Percentiles rank a stretch among this genome's conserved stretches.
These are phyloP conservation scores for Smutsia temminckii DNA, from an alignment of 2,797 vertebrate species.

Conservation along the genomic window DNA sequence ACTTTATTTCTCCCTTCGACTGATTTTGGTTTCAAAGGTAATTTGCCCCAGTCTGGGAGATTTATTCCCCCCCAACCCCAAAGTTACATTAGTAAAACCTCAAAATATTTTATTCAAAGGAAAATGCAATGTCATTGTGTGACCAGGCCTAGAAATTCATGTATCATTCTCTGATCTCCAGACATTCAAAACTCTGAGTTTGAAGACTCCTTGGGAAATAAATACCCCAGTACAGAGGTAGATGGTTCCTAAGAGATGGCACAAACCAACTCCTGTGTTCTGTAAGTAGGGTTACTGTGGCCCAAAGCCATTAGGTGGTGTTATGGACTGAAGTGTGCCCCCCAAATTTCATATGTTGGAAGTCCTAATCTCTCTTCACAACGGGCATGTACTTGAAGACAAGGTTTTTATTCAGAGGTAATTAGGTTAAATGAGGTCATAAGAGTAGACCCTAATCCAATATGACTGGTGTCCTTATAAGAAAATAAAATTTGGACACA, in stretches of 20 bases:
- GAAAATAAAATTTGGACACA: background rate
- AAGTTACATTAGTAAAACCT: background rate
- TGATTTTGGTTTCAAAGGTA: no score
- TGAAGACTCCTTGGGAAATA: background rate
- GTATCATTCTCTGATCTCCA: background rate
- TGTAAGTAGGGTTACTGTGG: background rate
- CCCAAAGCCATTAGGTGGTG: background rate
- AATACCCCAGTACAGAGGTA: background rate
- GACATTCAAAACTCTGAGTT: background rate
- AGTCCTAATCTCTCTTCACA: background rate
- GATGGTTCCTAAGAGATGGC: background rate
- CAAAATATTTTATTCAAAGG: background rate
- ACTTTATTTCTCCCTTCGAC: no score
- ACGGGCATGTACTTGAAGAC: background rate
- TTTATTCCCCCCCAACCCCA: no score
- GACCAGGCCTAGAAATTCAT: background rate
- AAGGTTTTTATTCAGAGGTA: background rate
- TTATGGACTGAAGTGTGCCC: background rate
- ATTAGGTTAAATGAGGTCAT: conserved; percentile 9
- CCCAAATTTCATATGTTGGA: background rate
- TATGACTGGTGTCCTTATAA: background rate
- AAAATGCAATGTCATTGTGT: background rate
- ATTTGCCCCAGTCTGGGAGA: no score
- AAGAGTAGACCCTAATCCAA: background rate
- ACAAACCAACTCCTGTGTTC: background rate